Conservation (phyloP, 2,797 vertebrate genomes). For the Acrocephalus scirpaceus region DNA sequence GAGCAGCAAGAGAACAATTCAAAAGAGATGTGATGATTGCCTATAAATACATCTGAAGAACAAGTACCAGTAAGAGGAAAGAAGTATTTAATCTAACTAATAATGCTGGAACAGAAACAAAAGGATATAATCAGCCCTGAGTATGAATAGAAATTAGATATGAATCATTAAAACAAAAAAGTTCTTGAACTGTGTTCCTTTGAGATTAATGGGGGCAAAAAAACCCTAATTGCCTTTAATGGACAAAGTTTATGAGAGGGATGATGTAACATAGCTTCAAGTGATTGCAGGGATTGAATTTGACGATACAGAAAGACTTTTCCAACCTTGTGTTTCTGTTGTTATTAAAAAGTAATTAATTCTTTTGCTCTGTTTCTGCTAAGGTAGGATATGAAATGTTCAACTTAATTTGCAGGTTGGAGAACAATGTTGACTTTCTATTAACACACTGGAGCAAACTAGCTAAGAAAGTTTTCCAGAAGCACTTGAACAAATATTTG, state of each 20-base stretch:
- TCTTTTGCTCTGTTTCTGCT: not conserved
- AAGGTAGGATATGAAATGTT: not conserved
- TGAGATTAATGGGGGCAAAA: not conserved
- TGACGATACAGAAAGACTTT: not conserved
- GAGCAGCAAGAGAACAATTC: not conserved
- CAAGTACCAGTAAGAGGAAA: not conserved
- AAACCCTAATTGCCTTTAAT: not conserved
- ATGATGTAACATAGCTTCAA: not conserved
- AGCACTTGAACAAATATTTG: conserved; percentile 12
- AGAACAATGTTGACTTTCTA: not conserved
- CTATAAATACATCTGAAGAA: not conserved
- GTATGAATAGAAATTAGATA: not conserved
- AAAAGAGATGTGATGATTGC: not conserved
- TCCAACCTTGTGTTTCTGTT: not conserved
- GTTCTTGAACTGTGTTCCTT: not conserved
- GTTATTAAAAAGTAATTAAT: not conserved
- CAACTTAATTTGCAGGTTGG: not conserved
- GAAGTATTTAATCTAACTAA: conserved; percentile 2
- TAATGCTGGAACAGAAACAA: conserved; percentile 10
- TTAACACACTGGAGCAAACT: not conserved
- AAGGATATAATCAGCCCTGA: not conserved
- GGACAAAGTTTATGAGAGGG: not conserved
- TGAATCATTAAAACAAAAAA: not conserved
- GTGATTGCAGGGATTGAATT: not conserved
- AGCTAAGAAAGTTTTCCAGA: not conserved